Evolutionary conservation across 2,797 vertebrate species (phyloP), one percentile per base, ranked within the genome.

Genomic region (Steatocranus sp.): DNA sequence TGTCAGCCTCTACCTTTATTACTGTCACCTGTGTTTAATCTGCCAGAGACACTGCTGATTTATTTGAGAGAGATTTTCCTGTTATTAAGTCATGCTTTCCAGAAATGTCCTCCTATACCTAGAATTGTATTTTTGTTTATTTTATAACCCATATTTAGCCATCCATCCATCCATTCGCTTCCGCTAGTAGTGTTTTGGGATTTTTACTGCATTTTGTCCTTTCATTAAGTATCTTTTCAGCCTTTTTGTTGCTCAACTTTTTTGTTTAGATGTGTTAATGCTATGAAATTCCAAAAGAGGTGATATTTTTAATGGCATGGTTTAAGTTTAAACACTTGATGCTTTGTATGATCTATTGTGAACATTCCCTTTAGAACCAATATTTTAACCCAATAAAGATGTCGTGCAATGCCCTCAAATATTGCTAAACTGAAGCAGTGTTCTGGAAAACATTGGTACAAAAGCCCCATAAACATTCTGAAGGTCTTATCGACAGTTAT

Each of bases 221-320:
- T 46, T 70, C 41, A 46, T 27, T 43, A 10, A 70, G 14, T 27
- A 17, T 27, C 10, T 70, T 70, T 63, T 20, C 18, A 14, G 18
- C 32, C 7, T 63, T 20, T 61, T 63, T 46, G 43, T 17, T 17
- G 17, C 17, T 8, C 46, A 18, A 48, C 17, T 4, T 46, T 46
- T 46, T 15, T 34, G 25, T 56, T 61, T 61, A 63, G 0, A 63
- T 36, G 34, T 38, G 34, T 66, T 38, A 20, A 23, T 38, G 5
- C n/a, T 66, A 15, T 38, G 34, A 41, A 38, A 38, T 38, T 66
- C n/a, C 20, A 4, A 66, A 23, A 66, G n/a, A 23, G 30, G 56
- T 5, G 6, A 61, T 11, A 34, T 34, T 7, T 58, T 61, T 34
- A 61, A n/a, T 11, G 30, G 17, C n/a, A 34, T 1, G 30, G 0